Evolutionary conservation across 2,888 invertebrate genomes (phyloP).

Genomic region (Leucophenga montana): DNA sequence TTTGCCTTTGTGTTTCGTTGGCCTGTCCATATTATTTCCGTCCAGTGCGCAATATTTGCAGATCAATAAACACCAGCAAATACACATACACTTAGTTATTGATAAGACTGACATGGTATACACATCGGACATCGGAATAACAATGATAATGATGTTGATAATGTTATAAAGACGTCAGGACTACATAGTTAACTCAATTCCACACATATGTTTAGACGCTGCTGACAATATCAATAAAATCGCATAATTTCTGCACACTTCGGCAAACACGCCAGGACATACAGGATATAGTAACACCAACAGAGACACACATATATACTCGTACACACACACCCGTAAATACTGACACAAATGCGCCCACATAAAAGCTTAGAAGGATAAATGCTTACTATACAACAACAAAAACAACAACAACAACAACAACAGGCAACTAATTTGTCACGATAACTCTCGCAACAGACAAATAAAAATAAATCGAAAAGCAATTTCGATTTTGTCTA

Average conservation of each 20-base stretch:
- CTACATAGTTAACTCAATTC: not conserved
- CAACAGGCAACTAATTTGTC: conserved; percentile 58
- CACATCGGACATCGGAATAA: too few species aligned
- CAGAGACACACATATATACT: not conserved
- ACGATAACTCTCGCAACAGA: conserved; percentile 54
- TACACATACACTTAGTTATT: too few species aligned
- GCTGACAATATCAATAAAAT: conserved; percentile 35
- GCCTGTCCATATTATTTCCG: too few species aligned
- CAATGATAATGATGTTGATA: not conserved
- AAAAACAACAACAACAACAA: conserved; percentile 30
- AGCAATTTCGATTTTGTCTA: conserved; percentile 54
- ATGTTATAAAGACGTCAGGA: not conserved
- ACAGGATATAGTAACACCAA: conserved; percentile 38
- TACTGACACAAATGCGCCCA: not conserved
- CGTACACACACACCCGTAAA: too few species aligned
- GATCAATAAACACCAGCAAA: too few species aligned
- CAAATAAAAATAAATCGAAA: conserved; percentile 60
- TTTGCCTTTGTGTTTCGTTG: too few species aligned
- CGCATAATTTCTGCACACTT: conserved; percentile 38
- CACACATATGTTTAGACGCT: conserved; percentile 19
- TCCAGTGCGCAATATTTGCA: too few species aligned
- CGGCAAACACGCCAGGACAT: conserved; percentile 24
- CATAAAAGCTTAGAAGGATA: conserved; percentile 2
- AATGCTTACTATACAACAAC: conserved; percentile 7
- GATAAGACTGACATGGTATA: too few species aligned